Percentiles rank a stretch among this genome's conserved stretches.
Evolutionary conservation across 2,797 vertebrate species (phyloP).

Genomic region (Mus caroli): DNA sequence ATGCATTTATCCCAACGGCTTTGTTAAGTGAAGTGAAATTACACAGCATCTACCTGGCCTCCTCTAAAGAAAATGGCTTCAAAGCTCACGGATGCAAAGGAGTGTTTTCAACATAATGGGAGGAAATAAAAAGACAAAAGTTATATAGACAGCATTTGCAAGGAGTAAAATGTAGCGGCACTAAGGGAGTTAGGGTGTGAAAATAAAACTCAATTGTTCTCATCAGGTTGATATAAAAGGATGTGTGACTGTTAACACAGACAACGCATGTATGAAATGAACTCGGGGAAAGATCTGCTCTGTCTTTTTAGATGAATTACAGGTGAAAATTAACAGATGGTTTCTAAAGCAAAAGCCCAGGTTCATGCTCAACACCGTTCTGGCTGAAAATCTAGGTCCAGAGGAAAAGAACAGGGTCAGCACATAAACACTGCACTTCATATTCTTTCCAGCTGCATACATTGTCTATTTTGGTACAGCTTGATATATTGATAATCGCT

Average conservation of each 20-base stretch:
- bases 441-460: background rate
- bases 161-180: slow-evolving; percentile 42
- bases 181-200: slow-evolving; percentile 31
- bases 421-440: background rate
- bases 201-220: slow-evolving; percentile 54
- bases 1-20: slow-evolving; percentile 71
- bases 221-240: slow-evolving; percentile 21
- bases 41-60: slow-evolving; percentile 49
- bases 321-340: slow-evolving; percentile 59
- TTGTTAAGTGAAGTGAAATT: slow-evolving; percentile 74
- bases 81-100: slow-evolving; percentile 51
- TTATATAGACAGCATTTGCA: slow-evolving; percentile 25
- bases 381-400: background rate
- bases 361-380: slow-evolving; percentile 1
- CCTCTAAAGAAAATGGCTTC: slow-evolving; percentile 62
- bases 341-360: slow-evolving; percentile 63
- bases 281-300: slow-evolving; percentile 28
- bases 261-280: slow-evolving; percentile 6
- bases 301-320: background rate
- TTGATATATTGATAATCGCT: background rate
- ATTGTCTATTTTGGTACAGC: background rate
- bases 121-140: slow-evolving; percentile 60
- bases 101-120: slow-evolving; percentile 45
- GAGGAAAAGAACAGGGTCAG: background rate
- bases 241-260: slow-evolving; percentile 36